Conservation (phyloP, 2,797 vertebrate genomes). For the Gadopsis bispinosus region DNA sequence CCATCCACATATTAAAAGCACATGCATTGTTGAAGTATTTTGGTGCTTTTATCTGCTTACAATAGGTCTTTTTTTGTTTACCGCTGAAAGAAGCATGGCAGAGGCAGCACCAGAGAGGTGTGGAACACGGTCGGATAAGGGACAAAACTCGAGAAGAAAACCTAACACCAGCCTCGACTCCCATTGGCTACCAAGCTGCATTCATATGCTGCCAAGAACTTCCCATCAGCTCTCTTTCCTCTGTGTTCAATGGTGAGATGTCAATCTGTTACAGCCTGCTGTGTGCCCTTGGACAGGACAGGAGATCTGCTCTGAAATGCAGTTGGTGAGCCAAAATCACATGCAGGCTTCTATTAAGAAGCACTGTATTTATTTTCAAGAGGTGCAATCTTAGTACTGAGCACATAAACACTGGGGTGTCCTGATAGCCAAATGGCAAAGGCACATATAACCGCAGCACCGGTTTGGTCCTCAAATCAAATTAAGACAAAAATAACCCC, state of each 20-base stretch:
- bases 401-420: not conserved
- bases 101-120: constrained; percentile 18
- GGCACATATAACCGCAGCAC: not conserved
- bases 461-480: not conserved
- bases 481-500: not conserved
- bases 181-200: constrained; percentile 34
- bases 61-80: constrained; percentile 43
- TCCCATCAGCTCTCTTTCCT: constrained; percentile 39
- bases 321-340: constrained; percentile 27
- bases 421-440: not conserved
- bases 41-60: constrained; percentile 25
- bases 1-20: constrained; percentile 7
- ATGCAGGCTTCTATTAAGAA: constrained; percentile 5
- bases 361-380: constrained; percentile 12
- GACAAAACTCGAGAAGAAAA: constrained; percentile 34
- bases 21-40: constrained; percentile 14
- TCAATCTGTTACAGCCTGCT: constrained; percentile 45
- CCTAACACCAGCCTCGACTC: constrained; percentile 36
- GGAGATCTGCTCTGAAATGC: constrained; percentile 27
- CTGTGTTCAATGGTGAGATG: constrained; percentile 20
- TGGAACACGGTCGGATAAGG: constrained; percentile 34
- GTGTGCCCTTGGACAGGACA: constrained; percentile 48
- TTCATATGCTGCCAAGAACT: constrained; percentile 42
- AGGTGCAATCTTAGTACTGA: not conserved
- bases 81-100: constrained; percentile 9